Conservation (phyloP, 2,888 invertebrate genomes). For the Protophormia terraenovae region DNA sequence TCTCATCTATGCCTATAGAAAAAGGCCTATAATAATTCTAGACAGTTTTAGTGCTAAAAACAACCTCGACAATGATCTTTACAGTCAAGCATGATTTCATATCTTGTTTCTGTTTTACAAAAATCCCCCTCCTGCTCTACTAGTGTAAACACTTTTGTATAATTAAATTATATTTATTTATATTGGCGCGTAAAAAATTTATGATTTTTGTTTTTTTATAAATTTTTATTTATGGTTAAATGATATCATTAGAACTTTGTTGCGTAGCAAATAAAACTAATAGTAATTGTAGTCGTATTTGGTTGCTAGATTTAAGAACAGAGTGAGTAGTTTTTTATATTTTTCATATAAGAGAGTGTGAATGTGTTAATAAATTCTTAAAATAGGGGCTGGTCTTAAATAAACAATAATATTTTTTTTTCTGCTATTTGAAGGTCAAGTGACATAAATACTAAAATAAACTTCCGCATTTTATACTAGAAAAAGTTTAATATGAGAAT, state of each 20-base stretch:
- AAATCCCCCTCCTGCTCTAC: neutral
- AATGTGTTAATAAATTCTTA: conserved; percentile 17
- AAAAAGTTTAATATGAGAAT: neutral
- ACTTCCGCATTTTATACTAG: conserved; percentile 37
- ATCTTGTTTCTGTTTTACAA: neutral
- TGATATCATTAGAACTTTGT: conserved; percentile 46
- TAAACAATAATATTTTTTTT: neutral
- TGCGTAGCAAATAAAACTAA: conserved; percentile 1
- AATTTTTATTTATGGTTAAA: conserved; percentile 32
- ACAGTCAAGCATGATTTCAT: no score
- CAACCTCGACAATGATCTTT: no score
- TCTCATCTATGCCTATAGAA: no score
- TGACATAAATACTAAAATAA: conserved; percentile 18
- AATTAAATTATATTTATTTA: neutral
- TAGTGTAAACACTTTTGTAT: conserved; percentile 2
- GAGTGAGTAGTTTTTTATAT: neutral
- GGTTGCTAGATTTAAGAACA: neutral
- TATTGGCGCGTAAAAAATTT: conserved; percentile 8
- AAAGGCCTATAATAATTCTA: no score
- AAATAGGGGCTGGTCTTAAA: conserved; percentile 33
- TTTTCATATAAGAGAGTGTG: no score
- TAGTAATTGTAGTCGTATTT: neutral
- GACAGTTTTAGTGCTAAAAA: no score
- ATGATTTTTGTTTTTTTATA: conserved; percentile 3
- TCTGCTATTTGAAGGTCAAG: conserved; percentile 46